Evolutionary conservation across 1,140 invertebrate genomes (phyloP), one percentile per base, ranked within the genome.

Genomic region (Drosophila neocordata): DNA sequence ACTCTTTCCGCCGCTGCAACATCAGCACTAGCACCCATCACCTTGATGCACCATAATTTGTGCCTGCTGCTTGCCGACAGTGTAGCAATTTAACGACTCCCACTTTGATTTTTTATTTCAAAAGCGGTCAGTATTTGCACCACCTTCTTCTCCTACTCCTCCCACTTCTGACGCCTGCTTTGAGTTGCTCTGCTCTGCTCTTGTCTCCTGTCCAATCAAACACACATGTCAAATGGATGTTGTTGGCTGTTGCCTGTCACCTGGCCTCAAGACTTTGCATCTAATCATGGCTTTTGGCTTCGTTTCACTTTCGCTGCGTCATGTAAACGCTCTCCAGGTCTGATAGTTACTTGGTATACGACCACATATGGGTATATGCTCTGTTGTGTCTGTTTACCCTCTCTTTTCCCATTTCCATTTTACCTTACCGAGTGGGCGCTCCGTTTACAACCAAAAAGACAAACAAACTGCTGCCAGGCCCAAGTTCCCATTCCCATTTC

Each of bases 251-350:
- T 76, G 73, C 72, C 73, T 76, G 73, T 76, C 73, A 66, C 65
- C 72, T 48, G 73, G 57, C 35, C 57, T 41, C 79, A 78, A 76
- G 69, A 57, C 59, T 56, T 73, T 67, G 68, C 65, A 84, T 84
- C 82, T 83, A 83, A 83, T 83, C 80, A 76, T 56, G 63, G 77
- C 72, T 67, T 65, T 65, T 34, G 68, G 77, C 68, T 75, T 67
- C 80, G 68, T 85, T 87, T 85, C 73, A 85, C 81, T 85, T 85
- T 85, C 81, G 81, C 81, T 67, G 82, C 78, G 81, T 85, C 82
- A 87, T 87, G 81, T 85, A 85, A 84, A 84, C 85, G 81, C 80
- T 82, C 73, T 87, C 73, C 57, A 68, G 2, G 34, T 65, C 51
- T 52, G 56, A 60, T 74, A 73, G 57, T 76, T 74, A 74, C 71